These are phyloP conservation scores for Agrilus biguttatus DNA, from an alignment of 2,888 invertebrate genomes.

Conservation along the genomic window DNA sequence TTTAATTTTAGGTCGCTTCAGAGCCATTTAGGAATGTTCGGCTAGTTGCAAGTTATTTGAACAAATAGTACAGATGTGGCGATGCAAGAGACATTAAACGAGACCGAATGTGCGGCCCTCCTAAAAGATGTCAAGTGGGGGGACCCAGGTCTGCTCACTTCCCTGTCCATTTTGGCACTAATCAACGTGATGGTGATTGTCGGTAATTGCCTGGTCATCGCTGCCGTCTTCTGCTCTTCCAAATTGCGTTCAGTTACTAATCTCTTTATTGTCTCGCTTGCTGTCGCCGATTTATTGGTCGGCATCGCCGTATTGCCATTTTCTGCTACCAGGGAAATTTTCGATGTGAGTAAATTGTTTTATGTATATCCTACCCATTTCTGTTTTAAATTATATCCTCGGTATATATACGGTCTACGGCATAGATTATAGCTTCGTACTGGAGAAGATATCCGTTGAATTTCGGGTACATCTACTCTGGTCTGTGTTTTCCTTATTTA, in stretches of 20 bases:
- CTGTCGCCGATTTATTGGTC: conserved; percentile 91
- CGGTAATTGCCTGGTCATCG: conserved; percentile 84
- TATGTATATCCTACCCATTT: neutral
- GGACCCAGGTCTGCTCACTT: conserved; percentile 61
- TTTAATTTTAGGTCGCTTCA: no score
- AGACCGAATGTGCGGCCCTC: conserved; percentile 66
- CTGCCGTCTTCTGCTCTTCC: conserved; percentile 79
- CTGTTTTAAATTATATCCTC: no score
- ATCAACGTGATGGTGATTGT: conserved; percentile 81
- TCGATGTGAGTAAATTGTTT: conserved; percentile 45
- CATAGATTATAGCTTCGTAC: no score
- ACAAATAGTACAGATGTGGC: conserved; percentile 15
- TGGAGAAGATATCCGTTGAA: no score
- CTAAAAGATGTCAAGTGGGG: conserved; percentile 71
- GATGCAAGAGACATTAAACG: conserved; percentile 66
- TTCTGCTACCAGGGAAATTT: conserved; percentile 88
- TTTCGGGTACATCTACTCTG: no score
- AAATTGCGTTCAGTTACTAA: conserved; percentile 93
- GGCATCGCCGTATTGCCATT: conserved; percentile 91
- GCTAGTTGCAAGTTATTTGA: no score
- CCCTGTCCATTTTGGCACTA: conserved; percentile 62
- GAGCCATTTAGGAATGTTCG: no score
- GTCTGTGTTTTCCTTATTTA: no score
- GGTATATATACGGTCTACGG: no score
- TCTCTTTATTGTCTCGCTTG: conserved; percentile 91